Conservation (phyloP, 1,140 invertebrate species). For the Drosophila quadrilineata region DNA sequence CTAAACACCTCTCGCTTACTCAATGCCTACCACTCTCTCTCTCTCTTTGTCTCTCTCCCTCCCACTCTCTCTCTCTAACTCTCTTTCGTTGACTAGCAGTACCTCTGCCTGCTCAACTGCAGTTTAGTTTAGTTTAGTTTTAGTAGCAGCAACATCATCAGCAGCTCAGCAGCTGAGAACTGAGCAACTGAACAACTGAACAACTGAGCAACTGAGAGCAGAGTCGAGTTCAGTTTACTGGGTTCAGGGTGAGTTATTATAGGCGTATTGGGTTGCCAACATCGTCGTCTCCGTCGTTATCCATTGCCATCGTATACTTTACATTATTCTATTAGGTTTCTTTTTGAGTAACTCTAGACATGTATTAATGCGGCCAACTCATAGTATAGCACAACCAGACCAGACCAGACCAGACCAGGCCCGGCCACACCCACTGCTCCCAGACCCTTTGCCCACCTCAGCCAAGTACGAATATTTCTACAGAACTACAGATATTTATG, state of each 20-base stretch:
- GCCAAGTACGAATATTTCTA: no score
- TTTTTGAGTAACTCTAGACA: constrained; percentile 61
- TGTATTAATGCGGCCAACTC: constrained; percentile 68
- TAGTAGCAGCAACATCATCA: constrained; percentile 23
- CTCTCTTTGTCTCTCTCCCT: background rate
- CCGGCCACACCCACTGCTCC: no score
- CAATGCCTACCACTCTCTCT: background rate
- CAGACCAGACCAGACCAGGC: no score
- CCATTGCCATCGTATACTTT: constrained; percentile 66
- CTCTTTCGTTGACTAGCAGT: background rate
- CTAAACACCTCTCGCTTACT: no score
- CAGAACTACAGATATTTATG: no score
- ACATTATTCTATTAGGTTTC: constrained; percentile 79
- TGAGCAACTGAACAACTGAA: constrained; percentile 15
- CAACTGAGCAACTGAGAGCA: constrained; percentile 37
- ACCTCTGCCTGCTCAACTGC: constrained; percentile 52
- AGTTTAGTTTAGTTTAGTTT: constrained; percentile 67
- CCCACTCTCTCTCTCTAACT: background rate
- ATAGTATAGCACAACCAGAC: constrained; percentile 35
- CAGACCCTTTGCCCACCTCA: no score
- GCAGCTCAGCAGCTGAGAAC: no score
- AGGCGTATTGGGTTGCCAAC: constrained; percentile 74
- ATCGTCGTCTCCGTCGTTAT: constrained; percentile 52
- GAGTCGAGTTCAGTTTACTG: constrained; percentile 68
- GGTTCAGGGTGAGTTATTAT: constrained; percentile 79